These are phyloP conservation scores for Myotis brandtii DNA, from an alignment of 2,113 vertebrate species.

Conservation along the genomic window DNA sequence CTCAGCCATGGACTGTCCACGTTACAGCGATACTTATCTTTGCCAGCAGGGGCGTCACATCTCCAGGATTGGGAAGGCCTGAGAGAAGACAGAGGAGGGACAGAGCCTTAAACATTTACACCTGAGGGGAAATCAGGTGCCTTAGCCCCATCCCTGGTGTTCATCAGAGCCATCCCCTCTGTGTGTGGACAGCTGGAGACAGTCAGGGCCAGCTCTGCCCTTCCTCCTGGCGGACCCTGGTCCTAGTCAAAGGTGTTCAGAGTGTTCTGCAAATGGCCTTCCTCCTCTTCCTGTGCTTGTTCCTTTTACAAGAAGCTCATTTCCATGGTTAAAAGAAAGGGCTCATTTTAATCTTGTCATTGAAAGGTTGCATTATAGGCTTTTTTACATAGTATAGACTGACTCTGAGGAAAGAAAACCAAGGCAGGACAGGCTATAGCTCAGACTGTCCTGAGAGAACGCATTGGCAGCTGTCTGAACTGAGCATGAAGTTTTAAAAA, in stretches of 20 bases:
- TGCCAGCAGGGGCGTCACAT: background rate
- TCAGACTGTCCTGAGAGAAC: background rate
- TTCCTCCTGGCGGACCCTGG: background rate
- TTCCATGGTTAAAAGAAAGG: conserved; percentile 6
- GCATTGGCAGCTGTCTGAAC: background rate
- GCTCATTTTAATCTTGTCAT: background rate
- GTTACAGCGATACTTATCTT: background rate
- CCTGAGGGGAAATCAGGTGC: background rate
- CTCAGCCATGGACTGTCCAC: background rate
- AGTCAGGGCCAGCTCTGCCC: background rate
- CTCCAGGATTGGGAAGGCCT: background rate
- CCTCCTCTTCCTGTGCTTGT: background rate
- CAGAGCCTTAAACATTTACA: background rate
- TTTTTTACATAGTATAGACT: background rate
- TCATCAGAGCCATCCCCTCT: background rate
- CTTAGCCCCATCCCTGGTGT: background rate
- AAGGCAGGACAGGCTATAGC: background rate
- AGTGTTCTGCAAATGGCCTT: background rate
- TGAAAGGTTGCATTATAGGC: background rate
- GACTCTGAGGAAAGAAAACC: background rate
- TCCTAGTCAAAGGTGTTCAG: background rate
- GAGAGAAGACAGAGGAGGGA: background rate
- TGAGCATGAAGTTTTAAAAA: background rate
- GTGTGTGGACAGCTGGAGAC: background rate
- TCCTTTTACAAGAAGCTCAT: background rate